Base-by-base conservation (phyloP, 2,797 vertebrate genomes). In the Heliangelus exortis region DNA sequence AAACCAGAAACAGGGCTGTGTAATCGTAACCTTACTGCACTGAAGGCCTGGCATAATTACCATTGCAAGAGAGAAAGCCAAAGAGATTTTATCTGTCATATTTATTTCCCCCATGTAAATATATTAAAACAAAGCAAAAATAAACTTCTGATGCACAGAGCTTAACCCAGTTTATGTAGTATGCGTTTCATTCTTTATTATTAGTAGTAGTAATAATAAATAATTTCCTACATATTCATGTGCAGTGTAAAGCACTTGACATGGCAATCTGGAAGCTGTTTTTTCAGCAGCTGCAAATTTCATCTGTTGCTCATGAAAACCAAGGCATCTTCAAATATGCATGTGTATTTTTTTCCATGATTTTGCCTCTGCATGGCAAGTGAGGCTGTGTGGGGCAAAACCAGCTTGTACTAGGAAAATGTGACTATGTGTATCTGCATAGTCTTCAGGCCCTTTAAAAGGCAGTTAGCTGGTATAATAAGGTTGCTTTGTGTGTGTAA, bases 81-180 rank as follows among this genome's bases (percentile, higher is more conserved):
- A 91, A 84, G 39, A 96, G 79, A 96, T 94, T 91, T 88, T 96
- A 96, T 92, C 92, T 88, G 50, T 78, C n/a, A 34, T 91, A 81
- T 95, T 73, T 96, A 83, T 94, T 96, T 91, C 31, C 59, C 72
- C 26, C 33, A 26, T 78, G 67, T 89, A 93, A 95, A 94, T 74
- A 75, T 73, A 92, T 57, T 84, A 78, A 81, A 94, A 53, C 34
- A 73, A 89, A 87, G 68, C 43, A 91, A 93, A 93, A 96, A 84
- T 58, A 88, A 93, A 88, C 79, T 91, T 94, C 31, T 81, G 62
- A 74, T 84, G 47, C 18, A 5, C 31, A 62, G 63, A 67, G 62
- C 34, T 86, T 91, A 68, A 66, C 39, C 25, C 10, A 54, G 59
- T 89, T 89, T 80, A 84, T 73, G 45, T n/a, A 73, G 20, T 9